A percentile compares a stretch with the other conserved stretches of the same genome.
phyloP scores from a whole-genome alignment of 2,888 invertebrate species.

The Xestia xanthographa region DNA sequence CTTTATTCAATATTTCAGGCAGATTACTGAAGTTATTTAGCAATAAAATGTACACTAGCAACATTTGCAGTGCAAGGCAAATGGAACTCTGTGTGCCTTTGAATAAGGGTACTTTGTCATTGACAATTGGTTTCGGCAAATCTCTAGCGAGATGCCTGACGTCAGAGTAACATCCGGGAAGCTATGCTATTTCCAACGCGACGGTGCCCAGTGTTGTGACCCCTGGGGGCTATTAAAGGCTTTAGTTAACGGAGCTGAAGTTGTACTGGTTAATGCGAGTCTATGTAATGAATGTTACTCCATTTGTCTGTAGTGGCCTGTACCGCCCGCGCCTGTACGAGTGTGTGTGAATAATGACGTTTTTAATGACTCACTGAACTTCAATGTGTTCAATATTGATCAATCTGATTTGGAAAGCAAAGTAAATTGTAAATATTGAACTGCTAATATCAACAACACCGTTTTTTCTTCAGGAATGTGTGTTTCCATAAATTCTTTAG shows the following conservation, averaged over 20 bases:
- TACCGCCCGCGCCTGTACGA: conserved; percentile 4
- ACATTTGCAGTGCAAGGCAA: conserved; percentile 58
- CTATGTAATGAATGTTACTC: conserved; percentile 52
- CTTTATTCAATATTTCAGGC: conserved; percentile 9
- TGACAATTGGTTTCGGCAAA: conserved; percentile 77
- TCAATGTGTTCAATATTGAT: conserved; percentile 41
- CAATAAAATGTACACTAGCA: conserved; percentile 33
- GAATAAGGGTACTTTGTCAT: conserved; percentile 75
- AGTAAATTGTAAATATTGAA: conserved; percentile 18
- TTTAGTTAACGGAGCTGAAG: conserved; percentile 49
- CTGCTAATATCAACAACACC: conserved; percentile 2
- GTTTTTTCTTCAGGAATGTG: not conserved
- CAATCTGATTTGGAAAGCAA: conserved; percentile 40
- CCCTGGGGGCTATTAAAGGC: conserved; percentile 37
- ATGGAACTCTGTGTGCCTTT: conserved; percentile 67
- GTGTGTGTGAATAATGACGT: conserved; percentile 50
- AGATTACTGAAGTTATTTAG: conserved; percentile 35
- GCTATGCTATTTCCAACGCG: conserved; percentile 84
- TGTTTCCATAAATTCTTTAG: conserved; percentile 4
- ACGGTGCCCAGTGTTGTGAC: conserved; percentile 65
- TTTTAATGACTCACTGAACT: conserved; percentile 60
- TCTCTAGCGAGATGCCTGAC: conserved; percentile 84
- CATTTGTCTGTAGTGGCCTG: conserved; percentile 34
- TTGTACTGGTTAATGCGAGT: conserved; percentile 59
- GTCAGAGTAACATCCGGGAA: conserved; percentile 88